A percentile compares a stretch with the other conserved stretches of the same genome.
Evolutionary conservation across 2,113 vertebrate genomes (phyloP).

Genomic region (Alectura lathami): DNA sequence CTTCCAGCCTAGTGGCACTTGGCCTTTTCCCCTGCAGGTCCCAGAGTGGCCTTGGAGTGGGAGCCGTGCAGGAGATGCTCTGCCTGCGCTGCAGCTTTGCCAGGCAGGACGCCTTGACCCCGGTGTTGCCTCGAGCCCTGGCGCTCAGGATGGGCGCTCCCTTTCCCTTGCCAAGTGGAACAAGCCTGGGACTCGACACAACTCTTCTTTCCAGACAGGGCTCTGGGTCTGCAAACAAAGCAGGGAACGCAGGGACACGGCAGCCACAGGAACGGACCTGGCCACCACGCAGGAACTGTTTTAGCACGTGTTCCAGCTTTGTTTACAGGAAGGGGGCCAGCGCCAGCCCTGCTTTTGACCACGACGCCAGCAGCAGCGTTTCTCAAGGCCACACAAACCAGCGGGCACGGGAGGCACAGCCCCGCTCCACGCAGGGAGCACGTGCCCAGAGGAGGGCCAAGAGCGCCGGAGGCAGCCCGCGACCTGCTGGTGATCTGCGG

Average conservation of each 20-base stretch:
- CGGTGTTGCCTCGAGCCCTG: fast-evolving
- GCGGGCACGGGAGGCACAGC: not conserved
- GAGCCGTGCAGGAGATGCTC: not conserved
- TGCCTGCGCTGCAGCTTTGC: not conserved
- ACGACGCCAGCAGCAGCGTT: fast-evolving
- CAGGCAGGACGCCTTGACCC: not conserved
- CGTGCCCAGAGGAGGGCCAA: fast-evolving
- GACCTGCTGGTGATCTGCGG: not conserved
- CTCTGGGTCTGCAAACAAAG: not conserved
- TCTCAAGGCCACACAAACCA: not conserved
- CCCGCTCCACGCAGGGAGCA: not conserved
- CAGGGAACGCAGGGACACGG: not conserved
- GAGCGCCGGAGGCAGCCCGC: not conserved
- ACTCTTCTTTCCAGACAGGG: not conserved
- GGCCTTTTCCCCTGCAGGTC: not conserved
- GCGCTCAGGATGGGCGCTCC: not conserved
- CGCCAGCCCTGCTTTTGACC: fast-evolving
- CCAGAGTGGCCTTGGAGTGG: not conserved
- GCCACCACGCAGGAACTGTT: not conserved
- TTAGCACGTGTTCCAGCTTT: fast-evolving
- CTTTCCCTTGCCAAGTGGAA: not conserved
- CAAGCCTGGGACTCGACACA: not conserved
- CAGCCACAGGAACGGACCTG: not conserved
- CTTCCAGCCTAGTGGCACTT: not conserved
- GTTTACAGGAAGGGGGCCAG: not conserved